These are phyloP conservation scores for Pitta sordida DNA, from an alignment of 2,113 vertebrate species.

Conservation along the genomic window DNA sequence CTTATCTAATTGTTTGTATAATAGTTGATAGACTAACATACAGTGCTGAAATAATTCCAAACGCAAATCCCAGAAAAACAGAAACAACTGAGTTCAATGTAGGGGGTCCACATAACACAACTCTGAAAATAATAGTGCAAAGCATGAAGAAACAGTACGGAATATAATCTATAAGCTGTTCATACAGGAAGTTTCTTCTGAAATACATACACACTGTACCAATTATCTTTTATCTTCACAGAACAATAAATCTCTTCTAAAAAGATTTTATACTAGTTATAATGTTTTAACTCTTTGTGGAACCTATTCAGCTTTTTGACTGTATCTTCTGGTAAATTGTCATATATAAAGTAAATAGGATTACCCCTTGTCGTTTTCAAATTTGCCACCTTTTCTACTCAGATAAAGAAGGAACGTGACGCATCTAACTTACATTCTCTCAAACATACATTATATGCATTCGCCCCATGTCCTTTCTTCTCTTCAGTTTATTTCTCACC, in stretches of 20 bases:
- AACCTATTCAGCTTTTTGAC: not conserved
- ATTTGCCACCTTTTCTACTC: not conserved
- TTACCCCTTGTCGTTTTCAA: not conserved
- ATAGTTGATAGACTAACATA: not conserved
- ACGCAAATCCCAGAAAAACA: not conserved
- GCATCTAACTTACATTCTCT: constrained; percentile 17
- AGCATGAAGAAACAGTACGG: not conserved
- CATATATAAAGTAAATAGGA: not conserved
- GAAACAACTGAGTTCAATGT: not conserved
- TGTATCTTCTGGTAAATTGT: not conserved
- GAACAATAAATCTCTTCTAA: not conserved
- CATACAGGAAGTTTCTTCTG: not conserved
- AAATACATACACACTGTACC: not conserved
- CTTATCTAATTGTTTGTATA: not conserved
- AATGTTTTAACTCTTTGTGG: not conserved
- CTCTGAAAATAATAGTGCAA: not conserved
- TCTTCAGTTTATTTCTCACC: not conserved
- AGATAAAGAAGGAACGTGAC: not conserved
- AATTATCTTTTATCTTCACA: not conserved
- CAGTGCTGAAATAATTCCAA: not conserved
- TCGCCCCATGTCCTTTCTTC: not conserved
- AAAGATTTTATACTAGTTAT: not conserved
- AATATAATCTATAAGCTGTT: not conserved
- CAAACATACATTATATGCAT: not conserved
- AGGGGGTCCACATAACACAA: not conserved